A percentile compares a stretch with the other conserved stretches of the same genome.
These are phyloP conservation scores for Siniperca scherzeri DNA, from an alignment of 2,797 vertebrate genomes.

Conservation along the genomic window DNA sequence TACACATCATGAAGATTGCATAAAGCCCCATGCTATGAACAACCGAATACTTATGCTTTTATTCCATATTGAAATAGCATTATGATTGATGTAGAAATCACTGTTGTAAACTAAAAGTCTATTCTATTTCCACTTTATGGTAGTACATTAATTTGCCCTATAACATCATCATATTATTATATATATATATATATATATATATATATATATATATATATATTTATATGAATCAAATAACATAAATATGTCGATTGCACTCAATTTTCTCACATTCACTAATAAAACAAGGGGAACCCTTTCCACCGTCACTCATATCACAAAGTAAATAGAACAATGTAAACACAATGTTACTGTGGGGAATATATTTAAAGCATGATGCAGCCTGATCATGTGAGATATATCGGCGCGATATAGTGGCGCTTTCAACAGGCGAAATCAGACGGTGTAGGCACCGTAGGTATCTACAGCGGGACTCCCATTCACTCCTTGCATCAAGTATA, in stretches of 20 bases:
- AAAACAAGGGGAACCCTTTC: background rate
- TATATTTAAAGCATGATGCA: background rate
- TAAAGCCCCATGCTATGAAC: constrained; percentile 39
- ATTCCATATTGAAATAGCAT: constrained; percentile 38
- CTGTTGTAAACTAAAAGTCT: constrained; percentile 18
- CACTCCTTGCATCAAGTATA: background rate
- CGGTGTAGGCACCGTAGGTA: background rate
- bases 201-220: background rate
- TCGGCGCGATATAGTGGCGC: background rate
- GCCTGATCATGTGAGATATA: background rate
- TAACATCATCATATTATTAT: background rate
- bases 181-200: background rate
- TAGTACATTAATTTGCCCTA: constrained; percentile 10
- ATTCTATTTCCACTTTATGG: constrained; percentile 12
- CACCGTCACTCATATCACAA: background rate
- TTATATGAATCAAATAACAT: background rate
- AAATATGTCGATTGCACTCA: background rate
- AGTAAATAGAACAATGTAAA: background rate
- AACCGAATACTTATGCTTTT: constrained; percentile 41
- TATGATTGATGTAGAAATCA: constrained; percentile 45
- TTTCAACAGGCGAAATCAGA: background rate
- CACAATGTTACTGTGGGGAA: background rate
- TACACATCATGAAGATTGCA: constrained; percentile 40
- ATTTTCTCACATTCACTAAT: background rate
- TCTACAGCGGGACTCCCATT: background rate